phyloP scores from a whole-genome alignment of 2,888 invertebrate genomes.

The Eilema griseolum region DNA sequence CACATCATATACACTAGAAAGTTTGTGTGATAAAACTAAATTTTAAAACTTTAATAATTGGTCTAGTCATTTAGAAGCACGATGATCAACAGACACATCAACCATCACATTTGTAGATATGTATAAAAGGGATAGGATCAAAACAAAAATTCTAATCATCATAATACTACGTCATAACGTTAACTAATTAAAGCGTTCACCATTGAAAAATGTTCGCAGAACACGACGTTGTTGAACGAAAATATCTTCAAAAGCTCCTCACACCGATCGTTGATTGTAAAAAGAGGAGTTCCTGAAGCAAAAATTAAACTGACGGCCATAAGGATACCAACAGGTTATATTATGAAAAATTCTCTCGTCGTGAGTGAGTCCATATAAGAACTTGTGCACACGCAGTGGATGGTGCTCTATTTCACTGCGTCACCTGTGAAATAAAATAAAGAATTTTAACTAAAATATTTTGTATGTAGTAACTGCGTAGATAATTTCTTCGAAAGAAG shows the following conservation, averaged over 20 bases:
- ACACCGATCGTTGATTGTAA: conserved; percentile 32
- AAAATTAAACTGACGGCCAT: conserved; percentile 43
- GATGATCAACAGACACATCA: background rate
- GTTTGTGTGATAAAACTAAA: background rate
- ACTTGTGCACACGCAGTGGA: background rate
- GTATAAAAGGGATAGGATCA: background rate
- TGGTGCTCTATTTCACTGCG: conserved; percentile 37
- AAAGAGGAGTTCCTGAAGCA: conserved; percentile 30
- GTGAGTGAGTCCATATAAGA: conserved; percentile 18
- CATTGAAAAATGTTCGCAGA: conserved; percentile 20
- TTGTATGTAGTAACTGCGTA: background rate
- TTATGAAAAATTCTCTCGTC: conserved; percentile 49
- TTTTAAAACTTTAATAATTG: background rate
- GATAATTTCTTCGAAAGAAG: background rate
- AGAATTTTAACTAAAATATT: background rate
- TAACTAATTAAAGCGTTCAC: conserved; percentile 19
- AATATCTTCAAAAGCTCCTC: conserved; percentile 41
- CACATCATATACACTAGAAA: background rate
- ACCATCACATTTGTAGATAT: background rate
- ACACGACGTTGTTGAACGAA: conserved; percentile 16
- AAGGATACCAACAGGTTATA: conserved; percentile 49
- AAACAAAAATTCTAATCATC: background rate
- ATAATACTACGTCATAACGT: background rate
- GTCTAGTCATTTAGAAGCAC: background rate
- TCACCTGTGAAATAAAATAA: background rate